Conservation (phyloP, 1,140 invertebrate genomes). For the Maconellicoccus hirsutus region DNA sequence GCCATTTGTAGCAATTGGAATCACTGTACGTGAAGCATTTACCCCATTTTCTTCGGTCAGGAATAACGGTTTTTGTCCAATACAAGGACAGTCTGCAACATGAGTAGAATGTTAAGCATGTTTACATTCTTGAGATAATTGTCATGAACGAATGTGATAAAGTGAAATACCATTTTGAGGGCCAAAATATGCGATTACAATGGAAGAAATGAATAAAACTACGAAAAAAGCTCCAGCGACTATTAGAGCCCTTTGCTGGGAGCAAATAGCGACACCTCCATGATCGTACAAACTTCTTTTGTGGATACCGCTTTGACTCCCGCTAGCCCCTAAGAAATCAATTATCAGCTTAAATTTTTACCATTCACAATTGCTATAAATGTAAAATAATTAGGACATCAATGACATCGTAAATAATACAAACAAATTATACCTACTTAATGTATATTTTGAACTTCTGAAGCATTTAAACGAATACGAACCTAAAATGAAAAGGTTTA, state of each 20-base stretch:
- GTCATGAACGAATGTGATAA: not conserved
- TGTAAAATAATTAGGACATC: constrained; percentile 24
- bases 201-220: constrained; percentile 64
- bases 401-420: not conserved
- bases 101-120: not conserved
- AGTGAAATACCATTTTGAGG: constrained; percentile 50
- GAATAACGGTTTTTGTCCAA: constrained; percentile 50
- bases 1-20: constrained; percentile 53
- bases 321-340: constrained; percentile 41
- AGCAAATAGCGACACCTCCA: constrained; percentile 72
- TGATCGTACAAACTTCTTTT: constrained; percentile 62
- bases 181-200: constrained; percentile 80
- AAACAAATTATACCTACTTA: not conserved
- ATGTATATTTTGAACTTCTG: not conserved
- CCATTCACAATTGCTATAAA: not conserved
- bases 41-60: constrained; percentile 45
- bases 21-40: constrained; percentile 40
- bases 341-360: not conserved
- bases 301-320: constrained; percentile 50
- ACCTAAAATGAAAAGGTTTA: constrained; percentile 27
- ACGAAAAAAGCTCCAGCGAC: constrained; percentile 64
- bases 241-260: constrained; percentile 66
- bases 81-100: constrained; percentile 53
- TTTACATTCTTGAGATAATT: not conserved
- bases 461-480: constrained; percentile 31